Percentiles rank a stretch among this genome's conserved stretches.
Evolutionary conservation across 2,797 vertebrate species (phyloP).

Genomic region (Tinamus major): DNA sequence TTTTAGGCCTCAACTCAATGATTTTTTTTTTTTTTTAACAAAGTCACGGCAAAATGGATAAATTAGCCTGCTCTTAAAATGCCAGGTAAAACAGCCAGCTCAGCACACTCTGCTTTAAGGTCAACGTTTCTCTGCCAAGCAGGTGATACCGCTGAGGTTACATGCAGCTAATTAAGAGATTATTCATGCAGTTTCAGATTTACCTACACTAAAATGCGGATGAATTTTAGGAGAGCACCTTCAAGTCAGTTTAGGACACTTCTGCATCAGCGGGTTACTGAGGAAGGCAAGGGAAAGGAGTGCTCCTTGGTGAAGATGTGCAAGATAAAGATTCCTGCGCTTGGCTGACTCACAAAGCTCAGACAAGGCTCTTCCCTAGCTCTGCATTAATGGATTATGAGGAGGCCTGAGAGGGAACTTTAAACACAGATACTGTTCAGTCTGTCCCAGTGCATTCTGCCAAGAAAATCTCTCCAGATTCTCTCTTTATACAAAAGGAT

Average conservation of each 20-base stretch:
- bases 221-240: not conserved
- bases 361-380: not conserved
- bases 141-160: constrained; percentile 40
- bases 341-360: not conserved
- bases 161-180: constrained; percentile 27
- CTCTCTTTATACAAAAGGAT: not conserved
- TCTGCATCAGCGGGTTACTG: not conserved
- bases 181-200: not conserved
- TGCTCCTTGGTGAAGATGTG: not conserved
- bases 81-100: constrained; percentile 53
- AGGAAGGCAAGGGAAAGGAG: not conserved
- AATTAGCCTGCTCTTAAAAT: constrained; percentile 23
- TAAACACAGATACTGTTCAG: not conserved
- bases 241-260: not conserved
- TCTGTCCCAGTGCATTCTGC: not conserved
- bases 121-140: constrained; percentile 53
- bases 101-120: constrained; percentile 57
- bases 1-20: constrained; percentile 39
- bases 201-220: not conserved
- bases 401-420: not conserved
- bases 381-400: not conserved
- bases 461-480: not conserved
- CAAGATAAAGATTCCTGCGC: not conserved
- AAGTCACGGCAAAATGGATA: constrained; percentile 47
- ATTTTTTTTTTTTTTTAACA: constrained; percentile 24